Base-by-base conservation (phyloP, 2,797 vertebrate genomes). In the Malurus leucopterus region DNA sequence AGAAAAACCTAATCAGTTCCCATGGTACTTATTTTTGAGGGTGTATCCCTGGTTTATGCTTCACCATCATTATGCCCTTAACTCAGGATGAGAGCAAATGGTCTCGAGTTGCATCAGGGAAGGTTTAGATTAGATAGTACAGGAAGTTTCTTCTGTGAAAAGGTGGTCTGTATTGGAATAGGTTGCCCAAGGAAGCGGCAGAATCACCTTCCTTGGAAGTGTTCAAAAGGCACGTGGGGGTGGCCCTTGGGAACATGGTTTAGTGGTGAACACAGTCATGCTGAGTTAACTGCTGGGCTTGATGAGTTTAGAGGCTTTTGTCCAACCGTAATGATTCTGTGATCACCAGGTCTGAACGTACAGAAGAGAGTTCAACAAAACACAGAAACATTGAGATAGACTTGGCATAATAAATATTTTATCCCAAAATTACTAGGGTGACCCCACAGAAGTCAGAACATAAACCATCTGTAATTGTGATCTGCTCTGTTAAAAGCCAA, bases 1-100 rank as follows among this genome's bases (percentile, higher is more conserved):
- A 78, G 15, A 17, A 86, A 80, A 91, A 23, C 2, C 15, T 36
- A 30, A 6, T 49, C 24, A 53, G 29, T n/a, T 84, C 30, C n/a
- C 15, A 41, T 5, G 12, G 30, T 34, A 69, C 7, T 70, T 63
- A 44, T 30, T 65, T 89, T 86, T 67, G 34, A 68, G 54, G 75
- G 10, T 2, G 15, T 49, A n/a, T 7, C 54, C 70, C 41, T 84
- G 11, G 15, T 40, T 50, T 72, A 30, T 13, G 3, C 38, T 78
- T 71, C 58, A 55, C 5, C 5, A 3, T 44, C 57, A 44, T 51
- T 12, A 26, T 0, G 0, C 23, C 21, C 13, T 34, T 47, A 72
- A 47, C 10, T 67, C 34, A 38, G 57, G 27, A 36, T 10, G 13
- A 41, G 26, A 72, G 36, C 21, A 67, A 67, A 61, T 9, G 27